Conservation (phyloP, 2,888 invertebrate species). For the Monochamus alternatus region DNA sequence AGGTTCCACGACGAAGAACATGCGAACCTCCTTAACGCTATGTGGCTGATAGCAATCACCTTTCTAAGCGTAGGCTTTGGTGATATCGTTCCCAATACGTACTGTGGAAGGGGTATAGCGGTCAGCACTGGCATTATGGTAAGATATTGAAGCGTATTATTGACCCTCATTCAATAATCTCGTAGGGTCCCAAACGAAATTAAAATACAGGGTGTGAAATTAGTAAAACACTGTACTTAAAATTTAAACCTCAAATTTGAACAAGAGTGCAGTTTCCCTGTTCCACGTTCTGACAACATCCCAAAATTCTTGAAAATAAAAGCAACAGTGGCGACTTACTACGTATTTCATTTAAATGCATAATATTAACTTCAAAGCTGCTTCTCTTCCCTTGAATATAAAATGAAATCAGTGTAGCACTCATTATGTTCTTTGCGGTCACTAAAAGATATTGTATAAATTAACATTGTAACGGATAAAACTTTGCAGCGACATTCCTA, state of each 20-base stretch:
- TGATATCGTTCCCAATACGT: slow-evolving; percentile 99
- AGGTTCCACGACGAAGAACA: slow-evolving; percentile 99
- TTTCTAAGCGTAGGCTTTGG: slow-evolving; percentile 99
- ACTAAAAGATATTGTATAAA: background rate
- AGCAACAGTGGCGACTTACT: too few relatives aligned
- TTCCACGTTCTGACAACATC: too few relatives aligned
- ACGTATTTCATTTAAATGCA: too few relatives aligned
- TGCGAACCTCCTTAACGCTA: slow-evolving; percentile 98
- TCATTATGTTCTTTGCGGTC: background rate
- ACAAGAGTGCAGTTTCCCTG: too few relatives aligned
- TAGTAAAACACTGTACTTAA: too few relatives aligned
- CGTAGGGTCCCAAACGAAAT: background rate
- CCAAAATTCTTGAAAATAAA: too few relatives aligned
- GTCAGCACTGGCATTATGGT: slow-evolving; percentile 99
- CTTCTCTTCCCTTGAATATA: too few relatives aligned
- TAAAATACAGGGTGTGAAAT: background rate
- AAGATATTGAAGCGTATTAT: slow-evolving; percentile 71
- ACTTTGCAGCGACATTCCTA: slow-evolving; percentile 5
- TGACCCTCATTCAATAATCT: background rate
- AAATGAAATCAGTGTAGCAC: too few relatives aligned
- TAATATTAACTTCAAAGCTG: too few relatives aligned
- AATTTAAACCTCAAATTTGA: too few relatives aligned
- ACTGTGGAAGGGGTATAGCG: slow-evolving; percentile 99
- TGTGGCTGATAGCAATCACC: slow-evolving; percentile 99
- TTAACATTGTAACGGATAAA: slow-evolving; percentile 8